These are phyloP conservation scores for Morelia viridis DNA, from an alignment of 2,797 vertebrate genomes.

Conservation along the genomic window DNA sequence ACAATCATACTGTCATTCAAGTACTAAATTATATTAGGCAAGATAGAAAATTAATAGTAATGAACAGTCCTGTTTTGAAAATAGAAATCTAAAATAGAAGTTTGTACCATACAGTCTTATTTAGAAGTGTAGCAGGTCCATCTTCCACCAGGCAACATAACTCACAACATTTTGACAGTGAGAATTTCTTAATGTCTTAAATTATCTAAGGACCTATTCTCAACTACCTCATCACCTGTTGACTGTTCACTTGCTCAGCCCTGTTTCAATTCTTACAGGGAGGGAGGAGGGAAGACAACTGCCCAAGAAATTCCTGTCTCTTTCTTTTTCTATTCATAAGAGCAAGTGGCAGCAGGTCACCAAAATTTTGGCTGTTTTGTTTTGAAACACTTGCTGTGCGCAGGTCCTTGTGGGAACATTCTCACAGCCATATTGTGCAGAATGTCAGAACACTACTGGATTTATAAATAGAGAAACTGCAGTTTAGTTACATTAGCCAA, in stretches of 20 bases:
- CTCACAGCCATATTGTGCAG: fast-evolving
- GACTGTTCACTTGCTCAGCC: conserved; percentile 51
- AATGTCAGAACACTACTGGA: fast-evolving
- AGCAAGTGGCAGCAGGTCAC: conserved; percentile 53
- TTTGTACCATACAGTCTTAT: conserved; percentile 61
- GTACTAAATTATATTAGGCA: background rate
- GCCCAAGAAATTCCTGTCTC: conserved; percentile 49
- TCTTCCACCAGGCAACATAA: conserved; percentile 25
- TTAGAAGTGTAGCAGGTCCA: conserved; percentile 49
- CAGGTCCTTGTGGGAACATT: background rate
- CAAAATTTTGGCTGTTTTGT: conserved; percentile 20
- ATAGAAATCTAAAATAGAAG: conserved; percentile 38
- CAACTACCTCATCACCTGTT: conserved; percentile 30
- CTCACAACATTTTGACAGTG: conserved; percentile 48
- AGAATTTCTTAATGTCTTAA: conserved; percentile 38
- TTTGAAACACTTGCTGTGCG: fast-evolving
- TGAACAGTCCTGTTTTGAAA: conserved; percentile 46
- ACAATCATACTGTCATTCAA: conserved; percentile 33
- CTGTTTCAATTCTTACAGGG: conserved; percentile 14
- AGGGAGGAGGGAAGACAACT: background rate
- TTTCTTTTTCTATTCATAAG: conserved; percentile 15
- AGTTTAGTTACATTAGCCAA: background rate
- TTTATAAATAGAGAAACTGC: conserved; percentile 28
- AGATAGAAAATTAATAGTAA: conserved; percentile 11
- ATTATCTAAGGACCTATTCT: conserved; percentile 48